A percentile compares a stretch with the other conserved stretches of the same genome.
Evolutionary conservation across 2,797 vertebrate species (phyloP).

Genomic region (Periparus ater): DNA sequence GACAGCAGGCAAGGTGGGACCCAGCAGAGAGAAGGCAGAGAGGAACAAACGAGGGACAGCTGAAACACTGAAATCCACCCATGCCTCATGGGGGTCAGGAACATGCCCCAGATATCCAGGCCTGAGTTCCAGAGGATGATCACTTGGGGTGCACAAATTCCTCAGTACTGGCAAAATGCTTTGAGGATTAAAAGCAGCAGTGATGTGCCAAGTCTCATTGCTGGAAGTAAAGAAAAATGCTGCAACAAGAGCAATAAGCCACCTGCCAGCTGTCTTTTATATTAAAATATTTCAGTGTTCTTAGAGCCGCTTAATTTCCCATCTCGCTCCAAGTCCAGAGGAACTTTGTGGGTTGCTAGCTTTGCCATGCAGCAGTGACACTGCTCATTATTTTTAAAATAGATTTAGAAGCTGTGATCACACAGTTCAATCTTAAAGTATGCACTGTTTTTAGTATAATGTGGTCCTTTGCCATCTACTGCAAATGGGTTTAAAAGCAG

Average conservation of each 20-base stretch:
- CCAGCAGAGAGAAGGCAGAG: background rate
- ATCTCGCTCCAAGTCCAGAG: conserved; percentile 12
- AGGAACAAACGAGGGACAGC: background rate
- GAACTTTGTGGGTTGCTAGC: conserved; percentile 34
- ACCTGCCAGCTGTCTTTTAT: conserved; percentile 52
- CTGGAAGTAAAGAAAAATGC: conserved; percentile 43
- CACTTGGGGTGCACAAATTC: background rate
- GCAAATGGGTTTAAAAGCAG: conserved; percentile 35
- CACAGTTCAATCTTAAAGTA: background rate
- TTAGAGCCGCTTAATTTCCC: conserved; percentile 28
- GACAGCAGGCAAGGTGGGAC: background rate
- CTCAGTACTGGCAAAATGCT: background rate
- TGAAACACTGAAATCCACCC: background rate
- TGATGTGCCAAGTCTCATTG: background rate
- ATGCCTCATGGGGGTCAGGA: background rate
- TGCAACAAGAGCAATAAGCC: conserved; percentile 43
- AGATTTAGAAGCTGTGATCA: conserved; percentile 40
- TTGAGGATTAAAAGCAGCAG: conserved; percentile 1
- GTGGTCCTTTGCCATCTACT: background rate
- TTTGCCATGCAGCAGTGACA: background rate
- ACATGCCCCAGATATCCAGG: background rate
- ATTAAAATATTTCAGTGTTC: conserved; percentile 57
- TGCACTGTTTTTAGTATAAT: background rate
- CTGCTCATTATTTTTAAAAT: conserved; percentile 30
- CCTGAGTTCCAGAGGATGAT: background rate